phyloP scores from a whole-genome alignment of 2,113 vertebrate genomes.

The Protobothrops flavoviridis region DNA sequence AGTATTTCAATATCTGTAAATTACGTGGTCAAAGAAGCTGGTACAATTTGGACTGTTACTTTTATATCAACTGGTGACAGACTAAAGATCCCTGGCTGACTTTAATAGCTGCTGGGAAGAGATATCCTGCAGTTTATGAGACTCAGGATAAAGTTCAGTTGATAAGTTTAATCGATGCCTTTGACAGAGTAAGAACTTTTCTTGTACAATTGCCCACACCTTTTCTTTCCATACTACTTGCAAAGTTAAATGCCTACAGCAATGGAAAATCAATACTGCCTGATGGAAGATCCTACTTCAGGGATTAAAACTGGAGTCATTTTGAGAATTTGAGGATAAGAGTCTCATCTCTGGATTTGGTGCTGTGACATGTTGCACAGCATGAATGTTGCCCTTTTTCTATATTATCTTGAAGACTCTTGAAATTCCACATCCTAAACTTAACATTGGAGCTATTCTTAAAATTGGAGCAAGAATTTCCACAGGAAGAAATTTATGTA shows the following conservation, averaged over 20 bases:
- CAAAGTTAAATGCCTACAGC: conserved; percentile 44
- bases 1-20: conserved; percentile 44
- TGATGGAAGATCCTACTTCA: conserved; percentile 32
- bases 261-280: conserved; percentile 47
- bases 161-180: conserved; percentile 24
- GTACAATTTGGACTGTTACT: neutral
- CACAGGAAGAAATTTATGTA: conserved; percentile 38
- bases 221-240: conserved; percentile 30
- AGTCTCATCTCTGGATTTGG: conserved; percentile 40
- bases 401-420: conserved; percentile 55
- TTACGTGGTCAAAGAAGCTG: conserved; percentile 26
- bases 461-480: conserved; percentile 40
- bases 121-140: conserved; percentile 1
- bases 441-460: conserved; percentile 25
- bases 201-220: conserved; percentile 1
- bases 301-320: conserved; percentile 42
- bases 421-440: conserved; percentile 35
- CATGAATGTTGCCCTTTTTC: conserved; percentile 45
- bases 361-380: conserved; percentile 51
- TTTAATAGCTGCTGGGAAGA: neutral
- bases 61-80: neutral
- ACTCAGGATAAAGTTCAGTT: conserved; percentile 11
- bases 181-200: conserved; percentile 31
- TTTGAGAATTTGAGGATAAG: conserved; percentile 51
- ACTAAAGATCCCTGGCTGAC: neutral